Evolutionary conservation across 1,140 invertebrate species (phyloP), one percentile per base, ranked within the genome.

Genomic region (Sitodiplosis mosellana): DNA sequence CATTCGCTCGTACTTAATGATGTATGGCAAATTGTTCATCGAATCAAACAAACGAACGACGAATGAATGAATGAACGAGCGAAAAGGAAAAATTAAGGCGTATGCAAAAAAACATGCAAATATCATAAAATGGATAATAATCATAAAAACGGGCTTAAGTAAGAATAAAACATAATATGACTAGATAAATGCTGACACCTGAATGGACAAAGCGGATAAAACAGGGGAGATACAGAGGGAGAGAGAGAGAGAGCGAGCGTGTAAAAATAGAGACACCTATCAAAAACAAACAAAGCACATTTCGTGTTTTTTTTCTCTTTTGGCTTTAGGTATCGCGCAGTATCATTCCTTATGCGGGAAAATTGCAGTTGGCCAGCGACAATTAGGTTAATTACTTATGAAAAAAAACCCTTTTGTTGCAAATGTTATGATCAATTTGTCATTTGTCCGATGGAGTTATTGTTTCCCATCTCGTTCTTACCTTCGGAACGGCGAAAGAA

Each of bases 401-500:
- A n/a, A n/a, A n/a, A n/a, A n/a, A n/a, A n/a, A n/a, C n/a, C n/a
- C n/a, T n/a, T n/a, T n/a, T n/a, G n/a, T n/a, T n/a, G n/a, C n/a
- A n/a, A n/a, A n/a, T n/a, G n/a, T n/a, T n/a, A n/a, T n/a, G n/a
- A n/a, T n/a, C n/a, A n/a, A n/a, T n/a, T n/a, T n/a, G n/a, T n/a
- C n/a, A n/a, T n/a, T n/a, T n/a, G n/a, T n/a, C n/a, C n/a, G n/a
- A n/a, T n/a, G n/a, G n/a, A n/a, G n/a, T n/a, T n/a, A n/a, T n/a
- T n/a, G n/a, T n/a, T n/a, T n/a, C n/a, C n/a, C n/a, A n/a, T n/a
- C n/a, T n/a, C n/a, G n/a, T n/a, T n/a, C n/a, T 76, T 71, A 93
- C 89, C 84, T 76, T 94, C 88, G 49, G 80, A 78, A 64, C 83
- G 76, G 56, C 87, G 78, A 66, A 95, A 89, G 66, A 94, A 88